Percentiles rank a stretch among this genome's conserved stretches.
phyloP scores from a whole-genome alignment of 2,113 vertebrate genomes.

The Stegostoma tigrinum region DNA sequence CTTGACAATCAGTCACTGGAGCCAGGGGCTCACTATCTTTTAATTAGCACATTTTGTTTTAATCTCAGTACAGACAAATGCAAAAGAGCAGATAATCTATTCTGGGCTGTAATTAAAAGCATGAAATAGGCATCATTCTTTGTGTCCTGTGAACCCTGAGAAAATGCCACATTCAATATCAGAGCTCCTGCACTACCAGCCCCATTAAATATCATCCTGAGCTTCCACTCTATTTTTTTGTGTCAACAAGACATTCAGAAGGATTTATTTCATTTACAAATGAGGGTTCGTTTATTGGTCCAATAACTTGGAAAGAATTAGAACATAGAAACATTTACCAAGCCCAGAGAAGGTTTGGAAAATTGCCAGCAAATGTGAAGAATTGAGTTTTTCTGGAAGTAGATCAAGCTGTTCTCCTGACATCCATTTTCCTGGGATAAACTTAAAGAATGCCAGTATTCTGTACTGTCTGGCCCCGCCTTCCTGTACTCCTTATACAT shows the following conservation, averaged over 20 bases:
- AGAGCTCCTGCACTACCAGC: conserved; percentile 51
- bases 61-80: conserved; percentile 40
- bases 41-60: conserved; percentile 37
- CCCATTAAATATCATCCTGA: conserved; percentile 69
- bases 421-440: background rate
- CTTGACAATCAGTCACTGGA: background rate
- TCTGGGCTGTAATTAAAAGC: conserved; percentile 62
- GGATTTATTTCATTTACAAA: conserved; percentile 76
- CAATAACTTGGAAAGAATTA: conserved; percentile 53
- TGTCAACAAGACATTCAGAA: conserved; percentile 69
- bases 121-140: conserved; percentile 71
- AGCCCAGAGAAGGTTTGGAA: background rate
- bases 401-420: background rate
- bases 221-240: conserved; percentile 67
- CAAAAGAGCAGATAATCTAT: conserved; percentile 35
- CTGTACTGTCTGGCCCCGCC: too few species aligned
- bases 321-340: background rate
- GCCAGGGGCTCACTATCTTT: conserved; percentile 5
- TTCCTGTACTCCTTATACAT: background rate
- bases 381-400: conserved; percentile 1
- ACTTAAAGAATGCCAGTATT: background rate
- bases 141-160: conserved; percentile 55
- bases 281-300: conserved; percentile 63
- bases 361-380: conserved; percentile 36
- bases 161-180: background rate